Percentiles rank a stretch among this genome's conserved stretches.
These are phyloP conservation scores for Diprion similis DNA, from an alignment of 1,140 invertebrate genomes.

Conservation along the genomic window DNA sequence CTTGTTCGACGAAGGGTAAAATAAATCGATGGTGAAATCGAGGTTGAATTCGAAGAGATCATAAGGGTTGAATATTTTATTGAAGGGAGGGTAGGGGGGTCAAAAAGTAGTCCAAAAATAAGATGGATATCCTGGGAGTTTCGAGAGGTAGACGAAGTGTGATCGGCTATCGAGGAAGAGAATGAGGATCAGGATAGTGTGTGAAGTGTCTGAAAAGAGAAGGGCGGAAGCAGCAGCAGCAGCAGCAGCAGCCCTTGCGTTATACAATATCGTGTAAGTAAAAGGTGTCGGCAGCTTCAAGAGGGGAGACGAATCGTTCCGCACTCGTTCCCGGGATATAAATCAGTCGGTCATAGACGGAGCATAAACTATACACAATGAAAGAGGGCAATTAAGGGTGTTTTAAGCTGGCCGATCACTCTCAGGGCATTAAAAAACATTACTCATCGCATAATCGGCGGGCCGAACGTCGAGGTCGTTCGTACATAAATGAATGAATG, in stretches of 20 bases:
- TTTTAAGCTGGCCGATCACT: constrained; percentile 52
- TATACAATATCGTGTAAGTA: no score
- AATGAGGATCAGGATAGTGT: no score
- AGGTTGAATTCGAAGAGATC: no score
- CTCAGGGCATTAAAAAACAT: constrained; percentile 62
- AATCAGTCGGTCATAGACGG: constrained; percentile 39
- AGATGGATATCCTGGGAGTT: not conserved
- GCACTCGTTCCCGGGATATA: constrained; percentile 28
- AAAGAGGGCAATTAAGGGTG: constrained; percentile 61
- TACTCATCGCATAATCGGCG: constrained; percentile 62
- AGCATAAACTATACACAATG: constrained; percentile 39
- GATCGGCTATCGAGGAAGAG: not conserved
- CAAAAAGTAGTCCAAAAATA: not conserved
- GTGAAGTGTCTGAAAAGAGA: no score
- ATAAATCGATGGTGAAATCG: no score
- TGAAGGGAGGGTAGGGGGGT: no score
- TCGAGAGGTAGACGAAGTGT: not conserved
- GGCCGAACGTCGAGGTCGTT: constrained; percentile 4
- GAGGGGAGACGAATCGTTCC: no score
- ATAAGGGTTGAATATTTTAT: no score
- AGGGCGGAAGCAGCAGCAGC: no score
- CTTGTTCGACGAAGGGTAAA: no score
- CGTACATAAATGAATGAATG: not conserved
- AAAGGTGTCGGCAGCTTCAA: no score
- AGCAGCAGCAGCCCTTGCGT: no score